Conservation (phyloP, 2,113 vertebrate species). For the Anas platyrhynchos region DNA sequence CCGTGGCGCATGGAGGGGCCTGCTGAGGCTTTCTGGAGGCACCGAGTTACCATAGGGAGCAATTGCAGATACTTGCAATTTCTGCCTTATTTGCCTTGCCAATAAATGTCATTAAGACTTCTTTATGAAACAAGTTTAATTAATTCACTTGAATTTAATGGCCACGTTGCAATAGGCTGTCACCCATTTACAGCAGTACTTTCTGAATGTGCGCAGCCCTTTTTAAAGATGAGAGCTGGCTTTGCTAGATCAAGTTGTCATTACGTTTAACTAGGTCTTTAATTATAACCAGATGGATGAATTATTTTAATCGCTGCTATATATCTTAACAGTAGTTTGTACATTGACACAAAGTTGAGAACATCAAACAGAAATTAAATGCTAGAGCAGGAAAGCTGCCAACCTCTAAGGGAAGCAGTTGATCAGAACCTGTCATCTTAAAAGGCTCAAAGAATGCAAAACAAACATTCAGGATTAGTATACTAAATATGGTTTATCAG, state of each 20-base stretch:
- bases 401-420: slow-evolving; percentile 84
- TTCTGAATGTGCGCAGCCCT: slow-evolving; percentile 46
- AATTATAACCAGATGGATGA: slow-evolving; percentile 85
- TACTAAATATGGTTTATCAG: slow-evolving; percentile 79
- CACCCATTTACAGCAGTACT: slow-evolving; percentile 55
- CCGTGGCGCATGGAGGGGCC: not conserved
- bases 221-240: slow-evolving; percentile 74
- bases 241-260: slow-evolving; percentile 81
- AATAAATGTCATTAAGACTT: slow-evolving; percentile 58
- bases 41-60: not conserved
- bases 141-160: slow-evolving; percentile 69
- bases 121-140: slow-evolving; percentile 65
- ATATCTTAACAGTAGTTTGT: slow-evolving; percentile 84
- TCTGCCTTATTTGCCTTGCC: slow-evolving; percentile 37
- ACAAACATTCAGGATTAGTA: slow-evolving; percentile 81
- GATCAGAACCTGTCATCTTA: slow-evolving; percentile 85
- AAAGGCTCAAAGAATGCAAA: slow-evolving; percentile 82
- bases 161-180: slow-evolving; percentile 56
- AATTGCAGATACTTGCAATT: not conserved
- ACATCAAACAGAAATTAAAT: slow-evolving; percentile 85
- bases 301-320: slow-evolving; percentile 84
- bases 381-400: slow-evolving; percentile 78
- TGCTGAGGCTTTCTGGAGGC: not conserved
- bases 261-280: slow-evolving; percentile 80
- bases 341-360: slow-evolving; percentile 80